A percentile compares a stretch with the other conserved stretches of the same genome.
These are phyloP conservation scores for Coluber constrictor DNA, from an alignment of 2,797 vertebrate species.

Conservation along the genomic window DNA sequence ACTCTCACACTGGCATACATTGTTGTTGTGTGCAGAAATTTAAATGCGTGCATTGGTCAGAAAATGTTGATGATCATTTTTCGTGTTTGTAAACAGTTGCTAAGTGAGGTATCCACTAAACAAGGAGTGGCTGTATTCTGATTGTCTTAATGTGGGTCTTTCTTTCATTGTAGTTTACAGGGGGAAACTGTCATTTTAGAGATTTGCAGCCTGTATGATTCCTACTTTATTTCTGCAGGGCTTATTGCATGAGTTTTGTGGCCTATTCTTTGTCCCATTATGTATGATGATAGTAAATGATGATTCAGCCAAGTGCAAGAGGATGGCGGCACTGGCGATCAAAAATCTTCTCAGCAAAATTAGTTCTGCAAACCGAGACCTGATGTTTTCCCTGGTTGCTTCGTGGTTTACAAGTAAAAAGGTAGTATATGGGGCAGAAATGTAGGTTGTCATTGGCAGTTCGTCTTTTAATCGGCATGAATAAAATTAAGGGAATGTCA, in stretches of 20 bases:
- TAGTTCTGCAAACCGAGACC: constrained; percentile 75
- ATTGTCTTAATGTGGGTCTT: not conserved
- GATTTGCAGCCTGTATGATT: not conserved
- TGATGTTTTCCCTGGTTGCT: constrained; percentile 79
- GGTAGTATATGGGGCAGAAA: constrained; percentile 66
- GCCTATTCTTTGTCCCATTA: constrained; percentile 89
- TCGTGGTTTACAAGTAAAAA: constrained; percentile 86
- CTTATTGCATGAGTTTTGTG: constrained; percentile 79
- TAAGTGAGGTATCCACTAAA: not conserved
- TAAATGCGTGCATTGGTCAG: not conserved
- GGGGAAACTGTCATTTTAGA: not conserved
- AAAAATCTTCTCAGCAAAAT: constrained; percentile 84
- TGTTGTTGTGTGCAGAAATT: not conserved
- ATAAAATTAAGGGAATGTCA: not conserved
- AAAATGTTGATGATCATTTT: not conserved
- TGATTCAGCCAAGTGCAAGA: constrained; percentile 86
- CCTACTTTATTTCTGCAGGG: constrained; percentile 67
- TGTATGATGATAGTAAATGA: constrained; percentile 89
- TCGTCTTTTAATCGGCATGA: not conserved
- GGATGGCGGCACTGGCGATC: constrained; percentile 87
- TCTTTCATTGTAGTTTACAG: not conserved
- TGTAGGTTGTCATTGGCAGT: not conserved
- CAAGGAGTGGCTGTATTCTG: not conserved
- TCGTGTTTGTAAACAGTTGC: not conserved
- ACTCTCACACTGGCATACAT: not conserved